phyloP scores from a whole-genome alignment of 1,140 invertebrate species.

The Sinella curviseta region DNA sequence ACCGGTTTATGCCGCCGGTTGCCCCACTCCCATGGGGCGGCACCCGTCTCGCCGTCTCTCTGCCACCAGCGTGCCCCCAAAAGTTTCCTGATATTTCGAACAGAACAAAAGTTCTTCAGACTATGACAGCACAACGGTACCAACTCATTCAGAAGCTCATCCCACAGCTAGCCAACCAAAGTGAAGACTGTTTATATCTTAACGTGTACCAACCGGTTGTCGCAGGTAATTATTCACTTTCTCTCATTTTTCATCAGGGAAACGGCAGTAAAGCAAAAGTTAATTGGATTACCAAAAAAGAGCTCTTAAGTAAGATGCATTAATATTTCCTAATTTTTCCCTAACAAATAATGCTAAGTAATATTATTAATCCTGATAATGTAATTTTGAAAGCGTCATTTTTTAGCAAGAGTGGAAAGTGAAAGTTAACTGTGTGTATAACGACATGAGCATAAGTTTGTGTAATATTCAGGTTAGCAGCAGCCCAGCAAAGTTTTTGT shows the following conservation, averaged over 20 bases:
- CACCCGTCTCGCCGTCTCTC: slow-evolving; percentile 70
- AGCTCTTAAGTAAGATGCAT: too few relatives aligned
- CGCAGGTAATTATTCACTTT: slow-evolving; percentile 34
- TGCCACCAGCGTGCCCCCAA: slow-evolving; percentile 77
- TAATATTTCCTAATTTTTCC: too few relatives aligned
- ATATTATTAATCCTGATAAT: slow-evolving; percentile 11
- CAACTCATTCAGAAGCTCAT: slow-evolving; percentile 65
- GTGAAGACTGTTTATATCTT: slow-evolving; percentile 85
- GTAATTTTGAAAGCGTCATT: neutral
- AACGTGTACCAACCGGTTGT: slow-evolving; percentile 58
- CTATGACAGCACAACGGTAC: slow-evolving; percentile 70
- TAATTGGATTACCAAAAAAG: too few relatives aligned
- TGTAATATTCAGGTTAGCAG: neutral
- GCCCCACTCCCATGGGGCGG: slow-evolving; percentile 70
- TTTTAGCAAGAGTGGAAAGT: neutral
- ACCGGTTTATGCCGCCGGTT: slow-evolving; percentile 48
- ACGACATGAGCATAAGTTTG: too few relatives aligned
- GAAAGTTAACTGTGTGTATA: too few relatives aligned
- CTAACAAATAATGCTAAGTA: too few relatives aligned
- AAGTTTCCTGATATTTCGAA: slow-evolving; percentile 70
- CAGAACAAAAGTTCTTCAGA: slow-evolving; percentile 65
- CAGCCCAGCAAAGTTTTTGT: neutral
- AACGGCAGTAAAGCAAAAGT: too few relatives aligned
- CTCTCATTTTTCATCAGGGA: too few relatives aligned
- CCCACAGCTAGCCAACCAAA: slow-evolving; percentile 72